Evolutionary conservation across 2,888 invertebrate genomes (phyloP).

Genomic region (Pristionchus entomophagus): DNA sequence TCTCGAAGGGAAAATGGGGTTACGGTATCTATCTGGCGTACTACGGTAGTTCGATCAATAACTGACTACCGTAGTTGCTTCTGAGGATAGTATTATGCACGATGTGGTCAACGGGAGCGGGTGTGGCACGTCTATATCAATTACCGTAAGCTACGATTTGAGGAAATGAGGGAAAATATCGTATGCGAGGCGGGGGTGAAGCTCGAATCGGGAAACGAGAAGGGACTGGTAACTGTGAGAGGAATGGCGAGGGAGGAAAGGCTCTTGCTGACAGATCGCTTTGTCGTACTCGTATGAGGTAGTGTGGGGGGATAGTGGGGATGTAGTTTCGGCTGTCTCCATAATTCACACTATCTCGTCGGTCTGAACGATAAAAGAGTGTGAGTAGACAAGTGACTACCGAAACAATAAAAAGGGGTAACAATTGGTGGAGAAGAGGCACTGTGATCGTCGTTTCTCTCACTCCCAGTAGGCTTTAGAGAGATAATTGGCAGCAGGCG

Average conservation of each 20-base stretch:
- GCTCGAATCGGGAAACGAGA: neutral
- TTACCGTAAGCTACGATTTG: constrained; percentile 10
- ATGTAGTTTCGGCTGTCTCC: too few species aligned
- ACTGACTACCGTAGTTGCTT: constrained; percentile 11
- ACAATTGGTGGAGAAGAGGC: too few species aligned
- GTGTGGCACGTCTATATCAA: neutral
- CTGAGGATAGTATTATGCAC: neutral
- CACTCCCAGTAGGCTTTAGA: too few species aligned
- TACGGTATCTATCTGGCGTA: neutral
- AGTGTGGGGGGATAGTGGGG: neutral
- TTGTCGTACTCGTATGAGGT: neutral
- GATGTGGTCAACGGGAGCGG: neutral
- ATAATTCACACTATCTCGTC: too few species aligned
- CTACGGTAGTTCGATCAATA: neutral
- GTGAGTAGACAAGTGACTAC: too few species aligned
- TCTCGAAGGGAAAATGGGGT: too few species aligned
- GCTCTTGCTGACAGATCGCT: neutral
- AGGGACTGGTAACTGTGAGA: neutral
- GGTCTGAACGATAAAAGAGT: too few species aligned
- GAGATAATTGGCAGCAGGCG: too few species aligned
- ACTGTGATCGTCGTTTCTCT: neutral
- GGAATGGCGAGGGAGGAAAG: constrained; percentile 21
- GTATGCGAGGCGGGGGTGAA: neutral
- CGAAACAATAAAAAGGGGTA: too few species aligned
- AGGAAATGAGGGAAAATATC: neutral